Evolutionary conservation across 1,140 invertebrate species (phyloP).

Genomic region (Musca vetustissima): DNA sequence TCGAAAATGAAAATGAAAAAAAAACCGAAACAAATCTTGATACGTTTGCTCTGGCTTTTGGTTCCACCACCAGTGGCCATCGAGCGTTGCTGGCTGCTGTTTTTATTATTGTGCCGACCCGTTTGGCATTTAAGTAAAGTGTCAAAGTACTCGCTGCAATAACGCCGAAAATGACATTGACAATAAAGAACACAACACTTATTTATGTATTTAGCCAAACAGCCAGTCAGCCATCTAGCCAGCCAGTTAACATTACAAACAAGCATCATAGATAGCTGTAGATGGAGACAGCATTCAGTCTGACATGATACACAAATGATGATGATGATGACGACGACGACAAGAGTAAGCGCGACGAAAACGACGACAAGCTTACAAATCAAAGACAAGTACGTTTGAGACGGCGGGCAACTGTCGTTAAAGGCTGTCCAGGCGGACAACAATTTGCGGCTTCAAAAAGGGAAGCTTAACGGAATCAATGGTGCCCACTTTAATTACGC

Average conservation of each 20-base stretch:
- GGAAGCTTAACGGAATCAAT: background rate
- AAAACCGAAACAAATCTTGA: no score
- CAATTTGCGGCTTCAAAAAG: slow-evolving; percentile 8
- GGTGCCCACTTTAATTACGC: slow-evolving; percentile 14
- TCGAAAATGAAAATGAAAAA: no score
- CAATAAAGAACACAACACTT: background rate
- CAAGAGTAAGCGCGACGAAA: background rate
- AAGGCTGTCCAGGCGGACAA: background rate
- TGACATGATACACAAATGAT: slow-evolving; percentile 6
- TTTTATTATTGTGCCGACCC: background rate
- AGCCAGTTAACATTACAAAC: slow-evolving; percentile 17
- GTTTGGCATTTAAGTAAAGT: slow-evolving; percentile 23
- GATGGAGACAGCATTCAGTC: no score
- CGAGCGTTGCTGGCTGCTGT: background rate
- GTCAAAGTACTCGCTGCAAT: slow-evolving; percentile 19
- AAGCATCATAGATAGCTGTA: background rate
- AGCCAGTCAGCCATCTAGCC: no score
- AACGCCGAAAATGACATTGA: slow-evolving; percentile 17
- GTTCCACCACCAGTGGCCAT: no score
- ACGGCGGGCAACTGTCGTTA: background rate
- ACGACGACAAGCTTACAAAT: background rate
- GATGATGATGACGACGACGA: no score
- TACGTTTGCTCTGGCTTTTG: no score
- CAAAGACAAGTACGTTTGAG: background rate
- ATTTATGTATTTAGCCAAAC: background rate